phyloP scores from a whole-genome alignment of 2,113 vertebrate species.

The Acinonyx jubatus region DNA sequence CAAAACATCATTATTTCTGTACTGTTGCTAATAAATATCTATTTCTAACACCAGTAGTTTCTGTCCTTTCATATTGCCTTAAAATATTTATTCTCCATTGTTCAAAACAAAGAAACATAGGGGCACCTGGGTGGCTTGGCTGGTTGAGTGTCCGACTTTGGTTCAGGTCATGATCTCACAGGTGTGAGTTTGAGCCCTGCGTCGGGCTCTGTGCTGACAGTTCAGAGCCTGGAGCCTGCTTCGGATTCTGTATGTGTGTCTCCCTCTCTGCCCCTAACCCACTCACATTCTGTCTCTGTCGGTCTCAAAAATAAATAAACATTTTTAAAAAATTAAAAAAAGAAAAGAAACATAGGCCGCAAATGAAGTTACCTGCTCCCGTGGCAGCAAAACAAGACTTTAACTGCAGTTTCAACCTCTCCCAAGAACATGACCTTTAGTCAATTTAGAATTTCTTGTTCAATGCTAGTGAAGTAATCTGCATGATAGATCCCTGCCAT shows the following conservation, averaged over 20 bases:
- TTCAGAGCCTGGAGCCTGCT: too few relatives aligned
- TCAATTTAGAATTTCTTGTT: not conserved
- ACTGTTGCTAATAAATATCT: slow-evolving; percentile 43
- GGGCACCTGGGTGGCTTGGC: too few relatives aligned
- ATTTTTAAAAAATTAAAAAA: too few relatives aligned
- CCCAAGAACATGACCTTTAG: not conserved
- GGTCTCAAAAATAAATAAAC: too few relatives aligned
- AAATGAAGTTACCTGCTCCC: not conserved
- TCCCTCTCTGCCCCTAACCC: too few relatives aligned
- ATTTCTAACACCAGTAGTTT: slow-evolving; percentile 77
- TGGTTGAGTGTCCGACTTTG: too few relatives aligned
- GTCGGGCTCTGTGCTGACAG: too few relatives aligned
- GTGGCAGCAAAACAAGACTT: not conserved
- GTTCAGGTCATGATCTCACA: too few relatives aligned
- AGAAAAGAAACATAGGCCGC: not conserved
- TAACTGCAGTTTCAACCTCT: not conserved
- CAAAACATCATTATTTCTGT: slow-evolving; percentile 36
- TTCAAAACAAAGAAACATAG: not conserved
- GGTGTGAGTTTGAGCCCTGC: too few relatives aligned
- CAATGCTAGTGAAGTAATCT: not conserved
- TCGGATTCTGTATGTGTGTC: too few relatives aligned
- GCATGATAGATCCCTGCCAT: not conserved
- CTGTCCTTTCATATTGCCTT: slow-evolving; percentile 68
- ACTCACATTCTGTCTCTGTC: too few relatives aligned
- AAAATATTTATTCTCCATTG: slow-evolving; percentile 67